These are phyloP conservation scores for Charaxes varanes DNA, from an alignment of 1,140 invertebrate genomes.

Conservation along the genomic window DNA sequence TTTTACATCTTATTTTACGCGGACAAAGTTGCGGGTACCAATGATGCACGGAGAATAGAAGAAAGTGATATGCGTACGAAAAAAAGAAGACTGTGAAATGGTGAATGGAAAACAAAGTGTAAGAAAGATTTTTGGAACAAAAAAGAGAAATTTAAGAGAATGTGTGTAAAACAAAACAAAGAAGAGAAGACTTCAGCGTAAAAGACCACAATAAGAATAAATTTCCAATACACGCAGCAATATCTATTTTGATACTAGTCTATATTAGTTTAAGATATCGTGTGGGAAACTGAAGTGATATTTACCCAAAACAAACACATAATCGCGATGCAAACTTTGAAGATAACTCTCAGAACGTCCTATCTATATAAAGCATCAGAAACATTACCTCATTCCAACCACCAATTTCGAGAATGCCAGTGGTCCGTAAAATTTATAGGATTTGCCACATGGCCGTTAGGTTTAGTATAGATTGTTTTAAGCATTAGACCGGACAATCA, in stretches of 20 bases:
- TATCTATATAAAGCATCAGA: slow-evolving; percentile 28
- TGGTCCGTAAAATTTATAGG: slow-evolving; percentile 4
- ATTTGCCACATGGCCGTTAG: slow-evolving; percentile 18
- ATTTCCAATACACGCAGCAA: too few relatives aligned
- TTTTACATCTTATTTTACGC: too few relatives aligned
- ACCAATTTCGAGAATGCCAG: slow-evolving; percentile 21
- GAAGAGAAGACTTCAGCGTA: too few relatives aligned
- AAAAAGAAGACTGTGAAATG: too few relatives aligned
- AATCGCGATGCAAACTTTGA: slow-evolving; percentile 32
- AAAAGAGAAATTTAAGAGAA: too few relatives aligned
- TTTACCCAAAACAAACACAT: slow-evolving; percentile 19
- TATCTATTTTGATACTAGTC: slow-evolving; percentile 20
- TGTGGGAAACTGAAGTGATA: slow-evolving; percentile 36
- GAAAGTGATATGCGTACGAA: too few relatives aligned
- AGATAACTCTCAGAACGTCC: slow-evolving; percentile 22
- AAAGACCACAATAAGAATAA: too few relatives aligned
- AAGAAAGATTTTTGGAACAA: too few relatives aligned
- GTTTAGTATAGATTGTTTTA: slow-evolving; percentile 8
- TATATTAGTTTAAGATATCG: slow-evolving; percentile 25
- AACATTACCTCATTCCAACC: slow-evolving; percentile 15
- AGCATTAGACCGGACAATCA: slow-evolving; percentile 10
- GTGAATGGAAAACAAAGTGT: too few relatives aligned
- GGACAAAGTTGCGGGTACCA: too few relatives aligned
- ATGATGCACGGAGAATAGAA: too few relatives aligned
- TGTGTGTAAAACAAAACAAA: too few relatives aligned